Evolutionary conservation across 2,797 vertebrate species (phyloP), one percentile per base, ranked within the genome.

Genomic region (Eulemur albifrons): DNA sequence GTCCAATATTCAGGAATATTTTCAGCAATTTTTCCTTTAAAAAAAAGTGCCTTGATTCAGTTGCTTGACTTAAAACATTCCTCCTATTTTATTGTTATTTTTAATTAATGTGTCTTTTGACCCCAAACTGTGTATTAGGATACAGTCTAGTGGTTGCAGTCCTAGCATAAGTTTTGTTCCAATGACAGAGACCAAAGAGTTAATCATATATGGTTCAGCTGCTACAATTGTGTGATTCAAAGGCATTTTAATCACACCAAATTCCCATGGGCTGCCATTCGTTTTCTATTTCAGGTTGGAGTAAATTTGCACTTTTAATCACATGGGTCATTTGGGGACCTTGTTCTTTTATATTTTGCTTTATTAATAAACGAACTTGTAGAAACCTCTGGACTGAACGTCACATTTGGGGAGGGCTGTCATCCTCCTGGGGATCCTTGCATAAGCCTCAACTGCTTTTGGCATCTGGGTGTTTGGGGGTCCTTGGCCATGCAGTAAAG

Each of bases 231-330:
- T 94, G 84, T 88, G 95, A 90, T 67, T 94, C 65, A 79, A 95
- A 85, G 11, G 6, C 14, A 17, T 96, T 97, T 87, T 21, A 91
- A 97, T 98, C 85, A 83, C 79, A 88, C 87, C 93, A 95, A 48
- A 69, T 97, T 92, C 97, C 88, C 84, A 18, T 38, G n/a, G 96
- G 83, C 75, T 50, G 72, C 40, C 13, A 95, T 96, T 96, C 80
- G 54, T 98, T 96, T 98, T 91, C 89, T 98, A 88, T 98, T 98
- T 97, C 95, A 97, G 97, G 65, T 96, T 92, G 94, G 95, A 97
- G 93, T 97, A 98, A 95, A 96, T 97, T 97, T 98, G 98, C 98
- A 98, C 98, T 98, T 98, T 97, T n/a, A 90, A 92, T 93, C 90
- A 20, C 77, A 32, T 93, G 97, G 96, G 95, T 98, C 54, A 95